Percentiles rank a stretch among this genome's conserved stretches.
phyloP scores from a whole-genome alignment of 2,797 vertebrate species.

The Melanotaenia pygmaea region DNA sequence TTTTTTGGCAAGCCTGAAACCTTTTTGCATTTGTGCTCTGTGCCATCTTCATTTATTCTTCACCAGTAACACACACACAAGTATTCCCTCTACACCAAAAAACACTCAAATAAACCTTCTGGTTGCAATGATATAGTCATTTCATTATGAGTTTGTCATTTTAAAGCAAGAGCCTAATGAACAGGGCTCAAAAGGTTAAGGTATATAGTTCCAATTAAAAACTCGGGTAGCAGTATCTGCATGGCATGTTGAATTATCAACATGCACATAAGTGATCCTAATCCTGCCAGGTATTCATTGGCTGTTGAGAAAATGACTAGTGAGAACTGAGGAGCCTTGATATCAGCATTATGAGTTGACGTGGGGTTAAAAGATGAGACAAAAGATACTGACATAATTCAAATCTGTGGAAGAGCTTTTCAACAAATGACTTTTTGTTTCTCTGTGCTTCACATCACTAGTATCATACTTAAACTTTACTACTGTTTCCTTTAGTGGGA shows the following conservation, averaged over 20 bases:
- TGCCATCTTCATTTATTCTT: too few relatives aligned
- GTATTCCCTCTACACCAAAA: too few relatives aligned
- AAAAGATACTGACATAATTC: neutral
- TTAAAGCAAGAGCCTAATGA: too few relatives aligned
- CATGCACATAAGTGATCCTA: neutral
- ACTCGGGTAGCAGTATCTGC: neutral
- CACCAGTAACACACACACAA: too few relatives aligned
- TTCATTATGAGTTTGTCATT: neutral
- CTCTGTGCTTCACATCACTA: neutral
- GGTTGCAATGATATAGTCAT: neutral
- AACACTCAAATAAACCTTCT: neutral
- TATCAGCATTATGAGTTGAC: neutral
- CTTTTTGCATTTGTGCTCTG: too few relatives aligned
- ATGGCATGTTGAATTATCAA: neutral
- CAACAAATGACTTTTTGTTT: neutral
- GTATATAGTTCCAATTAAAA: too few relatives aligned
- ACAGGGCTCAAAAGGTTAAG: too few relatives aligned
- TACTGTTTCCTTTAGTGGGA: constrained; percentile 5
- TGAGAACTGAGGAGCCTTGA: neutral
- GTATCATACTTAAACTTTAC: constrained; percentile 1
- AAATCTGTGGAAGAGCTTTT: neutral
- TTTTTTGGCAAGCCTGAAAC: too few relatives aligned
- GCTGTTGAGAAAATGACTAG: neutral
- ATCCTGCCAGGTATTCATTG: neutral
- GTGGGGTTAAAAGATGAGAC: neutral